A percentile compares a stretch with the other conserved stretches of the same genome.
Conservation (phyloP, 2,113 vertebrate species). For the Pipa parva region DNA sequence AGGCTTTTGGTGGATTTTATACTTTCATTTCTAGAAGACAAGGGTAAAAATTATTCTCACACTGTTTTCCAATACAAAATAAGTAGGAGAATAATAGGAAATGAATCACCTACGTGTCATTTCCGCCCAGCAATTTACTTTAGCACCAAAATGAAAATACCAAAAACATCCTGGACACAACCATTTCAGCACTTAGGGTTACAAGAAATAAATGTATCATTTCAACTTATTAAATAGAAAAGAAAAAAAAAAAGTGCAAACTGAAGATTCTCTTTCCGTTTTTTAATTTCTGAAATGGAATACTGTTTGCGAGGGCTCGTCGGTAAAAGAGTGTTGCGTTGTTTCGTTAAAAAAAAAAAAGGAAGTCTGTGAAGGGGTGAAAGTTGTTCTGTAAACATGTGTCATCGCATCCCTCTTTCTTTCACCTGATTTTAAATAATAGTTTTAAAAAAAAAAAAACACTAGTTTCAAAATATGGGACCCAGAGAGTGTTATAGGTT, state of each 20-base stretch:
- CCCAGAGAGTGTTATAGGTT: conserved; percentile 34
- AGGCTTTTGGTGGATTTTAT: no score
- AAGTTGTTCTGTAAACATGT: conserved; percentile 59
- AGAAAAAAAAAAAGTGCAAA: not conserved
- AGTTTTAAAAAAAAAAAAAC: conserved; percentile 37
- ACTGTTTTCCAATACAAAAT: no score
- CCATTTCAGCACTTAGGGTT: not conserved
- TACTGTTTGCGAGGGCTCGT: conserved; percentile 53
- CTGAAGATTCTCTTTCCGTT: conserved; percentile 46
- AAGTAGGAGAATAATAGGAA: no score
- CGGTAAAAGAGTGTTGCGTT: conserved; percentile 40
- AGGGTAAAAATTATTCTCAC: no score
- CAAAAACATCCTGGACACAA: conserved; percentile 12
- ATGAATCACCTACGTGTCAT: conserved; percentile 42
- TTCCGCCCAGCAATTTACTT: conserved; percentile 26
- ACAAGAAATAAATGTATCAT: conserved; percentile 44
- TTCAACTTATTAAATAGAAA: not conserved
- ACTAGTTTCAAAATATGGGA: conserved; percentile 19
- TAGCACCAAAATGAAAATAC: conserved; percentile 47
- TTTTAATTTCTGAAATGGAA: conserved; percentile 57
- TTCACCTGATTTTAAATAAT: conserved; percentile 45
- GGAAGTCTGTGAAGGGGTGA: conserved; percentile 54
- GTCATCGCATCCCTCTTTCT: not conserved
- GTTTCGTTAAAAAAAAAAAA: conserved; percentile 28
- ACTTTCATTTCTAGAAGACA: no score